phyloP scores from a whole-genome alignment of 2,113 vertebrate genomes.

The Parus major region DNA sequence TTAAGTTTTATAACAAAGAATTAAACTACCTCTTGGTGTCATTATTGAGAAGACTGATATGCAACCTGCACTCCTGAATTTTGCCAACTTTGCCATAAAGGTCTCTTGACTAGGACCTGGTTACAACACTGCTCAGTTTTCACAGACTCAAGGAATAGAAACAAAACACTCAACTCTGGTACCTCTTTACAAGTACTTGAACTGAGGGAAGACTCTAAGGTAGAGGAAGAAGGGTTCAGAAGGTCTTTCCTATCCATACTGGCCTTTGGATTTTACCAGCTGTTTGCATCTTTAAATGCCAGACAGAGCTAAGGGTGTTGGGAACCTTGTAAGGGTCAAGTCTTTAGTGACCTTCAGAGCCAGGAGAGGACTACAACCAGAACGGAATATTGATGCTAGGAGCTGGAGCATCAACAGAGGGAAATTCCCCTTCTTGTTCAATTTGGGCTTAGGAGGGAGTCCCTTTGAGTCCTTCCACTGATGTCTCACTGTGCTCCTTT shows the following conservation, averaged over 20 bases:
- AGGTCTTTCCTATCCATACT: neutral
- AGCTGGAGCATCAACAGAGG: neutral
- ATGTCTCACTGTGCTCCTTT: neutral
- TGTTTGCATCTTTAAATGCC: neutral
- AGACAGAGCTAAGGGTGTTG: neutral
- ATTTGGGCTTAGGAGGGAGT: neutral
- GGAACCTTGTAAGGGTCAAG: neutral
- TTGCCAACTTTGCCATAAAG: neutral
- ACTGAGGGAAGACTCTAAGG: neutral
- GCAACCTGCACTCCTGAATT: neutral
- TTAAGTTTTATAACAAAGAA: neutral
- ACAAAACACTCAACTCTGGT: neutral
- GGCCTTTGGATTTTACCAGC: neutral
- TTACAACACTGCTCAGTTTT: neutral
- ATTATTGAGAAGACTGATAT: neutral
- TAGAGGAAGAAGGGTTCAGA: neutral
- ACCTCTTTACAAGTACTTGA: neutral
- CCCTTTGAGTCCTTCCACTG: neutral
- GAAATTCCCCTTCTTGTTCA: neutral
- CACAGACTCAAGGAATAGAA: neutral
- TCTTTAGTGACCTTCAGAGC: neutral
- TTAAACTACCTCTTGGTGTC: neutral
- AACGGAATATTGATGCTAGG: fast-evolving
- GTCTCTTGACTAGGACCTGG: neutral
- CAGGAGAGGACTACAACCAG: neutral